These are phyloP conservation scores for Numenius arquata DNA, from an alignment of 2,113 vertebrate genomes.

Conservation along the genomic window DNA sequence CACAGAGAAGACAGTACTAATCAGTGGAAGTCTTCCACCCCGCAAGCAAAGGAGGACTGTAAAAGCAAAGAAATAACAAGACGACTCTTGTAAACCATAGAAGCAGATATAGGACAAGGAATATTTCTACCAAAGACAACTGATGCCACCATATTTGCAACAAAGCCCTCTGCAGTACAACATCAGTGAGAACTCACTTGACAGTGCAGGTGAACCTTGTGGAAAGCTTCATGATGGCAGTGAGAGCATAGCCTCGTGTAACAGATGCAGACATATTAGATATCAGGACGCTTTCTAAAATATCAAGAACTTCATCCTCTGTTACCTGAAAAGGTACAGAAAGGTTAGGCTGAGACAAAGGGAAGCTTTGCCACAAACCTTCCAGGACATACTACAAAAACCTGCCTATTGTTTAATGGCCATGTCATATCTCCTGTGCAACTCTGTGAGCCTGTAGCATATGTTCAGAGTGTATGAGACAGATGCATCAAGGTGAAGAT, in stretches of 20 bases:
- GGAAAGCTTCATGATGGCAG: constrained; percentile 98
- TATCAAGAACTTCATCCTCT: constrained; percentile 98
- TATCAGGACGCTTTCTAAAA: constrained; percentile 95
- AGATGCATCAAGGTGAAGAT: background rate
- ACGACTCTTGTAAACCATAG: background rate
- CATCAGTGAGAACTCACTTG: constrained; percentile 81
- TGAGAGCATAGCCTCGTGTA: constrained; percentile 94
- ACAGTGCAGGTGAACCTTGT: constrained; percentile 93
- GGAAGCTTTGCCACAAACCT: background rate
- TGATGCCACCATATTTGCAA: background rate
- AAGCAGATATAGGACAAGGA: background rate
- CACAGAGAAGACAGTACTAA: background rate
- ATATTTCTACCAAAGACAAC: background rate
- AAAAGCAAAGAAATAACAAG: background rate
- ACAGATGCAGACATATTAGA: constrained; percentile 95
- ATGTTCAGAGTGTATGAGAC: background rate
- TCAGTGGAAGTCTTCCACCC: background rate
- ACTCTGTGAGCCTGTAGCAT: background rate
- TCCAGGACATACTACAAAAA: background rate
- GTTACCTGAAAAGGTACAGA: constrained; percentile 81
- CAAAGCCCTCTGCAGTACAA: background rate
- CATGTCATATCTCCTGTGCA: background rate
- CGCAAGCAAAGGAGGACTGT: background rate
- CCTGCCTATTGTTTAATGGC: background rate
- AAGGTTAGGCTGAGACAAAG: background rate